Percentiles rank a stretch among this genome's conserved stretches.
Conservation (phyloP, 2,888 invertebrate species). For the Iselma pallidipennis region DNA sequence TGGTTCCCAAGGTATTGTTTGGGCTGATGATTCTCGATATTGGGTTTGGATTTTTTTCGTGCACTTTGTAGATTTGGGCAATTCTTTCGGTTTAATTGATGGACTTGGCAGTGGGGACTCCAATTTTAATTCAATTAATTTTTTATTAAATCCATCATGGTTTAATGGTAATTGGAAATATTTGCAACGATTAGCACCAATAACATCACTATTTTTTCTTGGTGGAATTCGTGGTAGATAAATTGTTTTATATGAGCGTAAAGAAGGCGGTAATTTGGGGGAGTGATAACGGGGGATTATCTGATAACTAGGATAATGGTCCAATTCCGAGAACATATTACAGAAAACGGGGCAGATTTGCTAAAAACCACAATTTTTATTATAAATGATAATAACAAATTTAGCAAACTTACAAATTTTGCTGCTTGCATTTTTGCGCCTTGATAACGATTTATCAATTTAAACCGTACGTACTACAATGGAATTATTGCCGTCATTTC, state of each 20-base stretch:
- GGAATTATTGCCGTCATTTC: too few relatives aligned
- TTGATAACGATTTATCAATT: too few relatives aligned
- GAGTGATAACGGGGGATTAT: slow-evolving; percentile 51
- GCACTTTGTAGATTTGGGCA: slow-evolving; percentile 13
- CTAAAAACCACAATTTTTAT: slow-evolving; percentile 42
- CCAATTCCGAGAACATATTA: slow-evolving; percentile 65
- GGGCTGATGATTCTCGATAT: slow-evolving; percentile 75
- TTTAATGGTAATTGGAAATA: slow-evolving; percentile 37
- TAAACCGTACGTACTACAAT: too few relatives aligned
- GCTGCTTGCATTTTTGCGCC: slow-evolving; percentile 61
- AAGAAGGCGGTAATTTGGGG: slow-evolving; percentile 32
- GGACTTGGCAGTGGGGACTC: slow-evolving; percentile 33
- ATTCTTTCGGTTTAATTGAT: slow-evolving; percentile 2
- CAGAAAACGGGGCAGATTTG: slow-evolving; percentile 61
- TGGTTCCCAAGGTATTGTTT: slow-evolving; percentile 79
- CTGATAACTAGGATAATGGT: slow-evolving; percentile 57
- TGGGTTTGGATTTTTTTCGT: slow-evolving; percentile 67
- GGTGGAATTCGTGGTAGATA: slow-evolving; percentile 12
- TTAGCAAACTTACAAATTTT: slow-evolving; percentile 58
- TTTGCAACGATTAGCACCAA: slow-evolving; percentile 42
- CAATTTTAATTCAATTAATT: slow-evolving; percentile 35
- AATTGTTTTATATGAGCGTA: slow-evolving; percentile 39
- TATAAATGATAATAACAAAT: slow-evolving; percentile 3
- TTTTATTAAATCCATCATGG: too few relatives aligned
- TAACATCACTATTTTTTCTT: slow-evolving; percentile 31